Base-by-base conservation (phyloP, 2,888 invertebrate species). In the Amphiduros pacificus region DNA sequence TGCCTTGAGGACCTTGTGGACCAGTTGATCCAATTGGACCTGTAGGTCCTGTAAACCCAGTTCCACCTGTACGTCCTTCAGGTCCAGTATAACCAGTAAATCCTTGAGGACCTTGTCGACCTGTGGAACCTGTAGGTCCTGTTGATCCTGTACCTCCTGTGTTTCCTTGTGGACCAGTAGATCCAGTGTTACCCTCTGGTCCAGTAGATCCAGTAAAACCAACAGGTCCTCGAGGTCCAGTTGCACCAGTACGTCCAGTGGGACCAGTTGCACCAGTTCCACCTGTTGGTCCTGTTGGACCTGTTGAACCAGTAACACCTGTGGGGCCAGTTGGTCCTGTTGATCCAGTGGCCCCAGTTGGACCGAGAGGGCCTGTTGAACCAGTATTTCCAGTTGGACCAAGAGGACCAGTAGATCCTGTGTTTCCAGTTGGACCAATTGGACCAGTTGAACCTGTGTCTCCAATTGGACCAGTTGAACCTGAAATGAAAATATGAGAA, bases 81-180 rank as follows among this genome's bases (percentile, higher is more conserved):
- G 44, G 3, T 26, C 27, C 51, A 51, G 26, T 51, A 22, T 17
- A 22, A 5, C 51, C 51, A 22, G 51, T 51, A 5, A n/a, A 5
- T 4, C 51, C 51, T 24, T 51, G 14, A 26, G 9, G 44, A 22
- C 61, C 61, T 20, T 17, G 29, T 26, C 27, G 17, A 44, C 63
- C 63, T 31, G 44, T 55, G 11, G 31, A 20, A 40, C 66, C 66
- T 41, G 36, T 28, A 26, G 31, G 26, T 22, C 63, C 63, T 29
- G 59, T 32, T 24, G 57, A 44, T 4, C 56, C 56, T 20, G 49
- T 56, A 22, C 44, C 29, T 58, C 66, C 66, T 27, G 58, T 62
- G 14, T 49, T 36, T 48, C 60, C 60, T 17, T 22, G 29, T 3
- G 48, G 52, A 26, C 59, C 59, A 27, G 59, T 54, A 24, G 49